These are phyloP conservation scores for Amphiprion ocellaris DNA, from an alignment of 2,113 vertebrate species.

Conservation along the genomic window DNA sequence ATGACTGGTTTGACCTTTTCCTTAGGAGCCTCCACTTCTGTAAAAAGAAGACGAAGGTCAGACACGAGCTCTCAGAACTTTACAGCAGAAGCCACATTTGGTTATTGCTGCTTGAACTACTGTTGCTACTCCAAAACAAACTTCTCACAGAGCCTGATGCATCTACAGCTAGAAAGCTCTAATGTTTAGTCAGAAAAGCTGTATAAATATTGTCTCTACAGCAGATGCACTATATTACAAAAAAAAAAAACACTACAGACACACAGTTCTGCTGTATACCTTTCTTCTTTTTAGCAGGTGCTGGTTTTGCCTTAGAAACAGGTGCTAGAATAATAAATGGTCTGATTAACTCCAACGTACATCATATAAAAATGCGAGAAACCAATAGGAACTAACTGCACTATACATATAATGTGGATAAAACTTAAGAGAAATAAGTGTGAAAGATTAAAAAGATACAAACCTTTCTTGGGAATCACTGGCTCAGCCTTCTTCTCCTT, in stretches of 20 bases:
- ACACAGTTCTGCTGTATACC: conserved; percentile 40
- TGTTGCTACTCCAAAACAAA: too few relatives aligned
- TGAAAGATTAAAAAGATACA: neutral
- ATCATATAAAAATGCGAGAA: neutral
- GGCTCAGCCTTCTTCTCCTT: too few relatives aligned
- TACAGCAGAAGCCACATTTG: too few relatives aligned
- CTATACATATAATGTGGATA: too few relatives aligned
- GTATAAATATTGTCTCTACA: conserved; percentile 13
- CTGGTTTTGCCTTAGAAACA: conserved; percentile 46
- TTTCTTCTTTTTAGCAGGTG: conserved; percentile 52
- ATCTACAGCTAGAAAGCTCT: too few relatives aligned
- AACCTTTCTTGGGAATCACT: too few relatives aligned
- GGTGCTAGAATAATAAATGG: conserved; percentile 28
- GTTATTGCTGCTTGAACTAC: too few relatives aligned
- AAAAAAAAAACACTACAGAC: neutral
- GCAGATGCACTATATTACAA: neutral
- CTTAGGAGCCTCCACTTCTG: conserved; percentile 57
- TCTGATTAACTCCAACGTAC: conserved; percentile 9
- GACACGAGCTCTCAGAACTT: neutral
- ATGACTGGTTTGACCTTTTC: conserved; percentile 56
- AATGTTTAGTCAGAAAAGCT: neutral
- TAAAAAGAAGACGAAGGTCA: conserved; percentile 21
- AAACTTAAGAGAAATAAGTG: too few relatives aligned
- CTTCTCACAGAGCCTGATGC: too few relatives aligned
- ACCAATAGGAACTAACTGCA: neutral